These are phyloP conservation scores for Cerceris rybyensis DNA, from an alignment of 2,888 invertebrate genomes.

Conservation along the genomic window DNA sequence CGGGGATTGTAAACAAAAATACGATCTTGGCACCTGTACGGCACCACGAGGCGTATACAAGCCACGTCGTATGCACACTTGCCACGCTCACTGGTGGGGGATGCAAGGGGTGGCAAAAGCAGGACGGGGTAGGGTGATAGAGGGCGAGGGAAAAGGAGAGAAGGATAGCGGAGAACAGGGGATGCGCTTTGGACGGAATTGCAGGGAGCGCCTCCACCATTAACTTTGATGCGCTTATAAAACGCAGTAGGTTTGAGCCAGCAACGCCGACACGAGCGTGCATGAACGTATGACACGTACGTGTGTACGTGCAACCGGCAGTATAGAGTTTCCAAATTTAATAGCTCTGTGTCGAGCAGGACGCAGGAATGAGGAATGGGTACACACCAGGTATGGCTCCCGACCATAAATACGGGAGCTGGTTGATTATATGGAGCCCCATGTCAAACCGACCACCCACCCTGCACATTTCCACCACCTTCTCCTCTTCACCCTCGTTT, in stretches of 20 bases:
- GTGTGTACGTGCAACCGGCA: slow-evolving; percentile 41
- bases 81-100: background rate
- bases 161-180: slow-evolving; percentile 22
- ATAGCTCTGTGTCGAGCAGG: slow-evolving; percentile 73
- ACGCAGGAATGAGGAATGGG: slow-evolving; percentile 68
- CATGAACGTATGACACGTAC: slow-evolving; percentile 23
- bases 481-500: slow-evolving; percentile 9
- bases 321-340: slow-evolving; percentile 78
- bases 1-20: slow-evolving; percentile 67
- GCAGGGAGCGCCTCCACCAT: slow-evolving; percentile 68
- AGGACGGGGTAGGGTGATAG: background rate
- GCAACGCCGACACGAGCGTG: slow-evolving; percentile 25
- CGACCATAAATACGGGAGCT: slow-evolving; percentile 72
- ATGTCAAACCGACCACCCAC: slow-evolving; percentile 62
- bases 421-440: slow-evolving; percentile 70
- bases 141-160: slow-evolving; percentile 3
- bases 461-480: slow-evolving; percentile 41
- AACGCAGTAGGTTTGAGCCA: slow-evolving; percentile 68
- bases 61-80: background rate
- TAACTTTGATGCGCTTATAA: slow-evolving; percentile 78
- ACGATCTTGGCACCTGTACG: slow-evolving; percentile 60
- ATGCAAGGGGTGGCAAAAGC: background rate
- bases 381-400: slow-evolving; percentile 66
- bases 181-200: slow-evolving; percentile 68
- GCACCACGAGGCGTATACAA: background rate